These are phyloP conservation scores for Chelonia mydas DNA, from an alignment of 2,797 vertebrate genomes.

Conservation along the genomic window DNA sequence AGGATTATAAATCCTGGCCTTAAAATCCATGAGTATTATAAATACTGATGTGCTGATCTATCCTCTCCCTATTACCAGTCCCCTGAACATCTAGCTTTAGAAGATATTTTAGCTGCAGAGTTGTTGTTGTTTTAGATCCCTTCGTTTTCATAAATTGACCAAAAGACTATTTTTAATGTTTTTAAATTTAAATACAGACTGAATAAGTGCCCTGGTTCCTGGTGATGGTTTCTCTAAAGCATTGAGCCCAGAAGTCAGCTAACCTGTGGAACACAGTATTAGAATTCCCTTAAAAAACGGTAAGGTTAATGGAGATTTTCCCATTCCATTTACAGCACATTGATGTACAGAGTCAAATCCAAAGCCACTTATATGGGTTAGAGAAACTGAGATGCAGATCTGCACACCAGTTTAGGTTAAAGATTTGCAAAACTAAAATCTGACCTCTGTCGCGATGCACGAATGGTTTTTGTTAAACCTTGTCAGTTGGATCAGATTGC, in stretches of 20 bases:
- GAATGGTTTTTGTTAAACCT: too few relatives aligned
- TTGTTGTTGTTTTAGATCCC: not conserved
- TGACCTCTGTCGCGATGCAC: too few relatives aligned
- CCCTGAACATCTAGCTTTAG: not conserved
- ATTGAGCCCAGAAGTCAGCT: not conserved
- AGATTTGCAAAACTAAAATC: too few relatives aligned
- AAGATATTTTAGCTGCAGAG: not conserved
- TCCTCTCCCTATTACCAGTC: not conserved
- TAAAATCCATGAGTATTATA: not conserved
- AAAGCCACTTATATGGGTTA: too few relatives aligned
- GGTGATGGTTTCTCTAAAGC: not conserved
- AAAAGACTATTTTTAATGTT: not conserved
- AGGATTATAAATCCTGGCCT: not conserved
- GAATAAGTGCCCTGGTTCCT: not conserved
- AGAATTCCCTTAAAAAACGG: not conserved
- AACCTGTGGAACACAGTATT: not conserved
- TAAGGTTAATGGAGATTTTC: too few relatives aligned
- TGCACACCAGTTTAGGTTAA: too few relatives aligned
- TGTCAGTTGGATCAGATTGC: too few relatives aligned
- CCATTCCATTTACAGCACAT: too few relatives aligned
- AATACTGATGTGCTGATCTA: not conserved
- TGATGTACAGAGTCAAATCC: too few relatives aligned
- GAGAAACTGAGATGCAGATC: too few relatives aligned
- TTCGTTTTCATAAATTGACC: not conserved
- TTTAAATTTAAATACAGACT: not conserved